Percentiles rank a stretch among this genome's conserved stretches.
phyloP scores from a whole-genome alignment of 2,888 invertebrate species.

The Coronaproctus castanopsis region DNA sequence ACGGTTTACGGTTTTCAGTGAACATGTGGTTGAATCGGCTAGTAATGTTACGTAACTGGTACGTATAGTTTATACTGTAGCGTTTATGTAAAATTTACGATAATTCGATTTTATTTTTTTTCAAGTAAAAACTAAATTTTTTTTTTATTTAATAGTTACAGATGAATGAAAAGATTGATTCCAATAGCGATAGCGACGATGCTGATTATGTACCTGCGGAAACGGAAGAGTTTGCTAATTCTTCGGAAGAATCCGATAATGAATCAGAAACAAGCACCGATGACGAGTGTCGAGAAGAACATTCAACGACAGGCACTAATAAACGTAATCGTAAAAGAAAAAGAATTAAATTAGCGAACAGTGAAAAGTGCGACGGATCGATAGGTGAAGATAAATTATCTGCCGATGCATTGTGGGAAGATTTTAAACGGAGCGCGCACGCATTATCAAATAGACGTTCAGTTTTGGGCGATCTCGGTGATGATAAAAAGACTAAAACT shows the following conservation, averaged over 20 bases:
- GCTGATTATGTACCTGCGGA: conserved; percentile 10
- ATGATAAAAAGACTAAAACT: background rate
- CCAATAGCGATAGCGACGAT: conserved; percentile 11
- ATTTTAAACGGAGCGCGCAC: conserved; percentile 1
- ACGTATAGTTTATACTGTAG: no score
- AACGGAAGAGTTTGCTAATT: conserved; percentile 1
- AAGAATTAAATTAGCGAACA: background rate
- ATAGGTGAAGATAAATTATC: background rate
- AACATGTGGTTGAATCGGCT: no score
- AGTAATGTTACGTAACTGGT: no score
- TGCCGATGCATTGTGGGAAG: conserved; percentile 4
- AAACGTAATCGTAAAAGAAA: background rate
- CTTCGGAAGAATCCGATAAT: background rate
- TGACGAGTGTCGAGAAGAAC: background rate
- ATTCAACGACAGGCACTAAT: background rate
- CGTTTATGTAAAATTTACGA: no score
- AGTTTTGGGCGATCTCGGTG: background rate
- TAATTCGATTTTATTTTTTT: no score
- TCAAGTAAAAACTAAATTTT: no score
- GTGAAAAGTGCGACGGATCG: conserved; percentile 4
- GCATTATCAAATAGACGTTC: background rate
- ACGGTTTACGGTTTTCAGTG: no score
- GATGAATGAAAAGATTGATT: background rate
- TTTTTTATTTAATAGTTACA: no score
- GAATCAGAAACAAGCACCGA: background rate